Conservation (phyloP, 1,140 invertebrate genomes). For the Orius laevigatus region DNA sequence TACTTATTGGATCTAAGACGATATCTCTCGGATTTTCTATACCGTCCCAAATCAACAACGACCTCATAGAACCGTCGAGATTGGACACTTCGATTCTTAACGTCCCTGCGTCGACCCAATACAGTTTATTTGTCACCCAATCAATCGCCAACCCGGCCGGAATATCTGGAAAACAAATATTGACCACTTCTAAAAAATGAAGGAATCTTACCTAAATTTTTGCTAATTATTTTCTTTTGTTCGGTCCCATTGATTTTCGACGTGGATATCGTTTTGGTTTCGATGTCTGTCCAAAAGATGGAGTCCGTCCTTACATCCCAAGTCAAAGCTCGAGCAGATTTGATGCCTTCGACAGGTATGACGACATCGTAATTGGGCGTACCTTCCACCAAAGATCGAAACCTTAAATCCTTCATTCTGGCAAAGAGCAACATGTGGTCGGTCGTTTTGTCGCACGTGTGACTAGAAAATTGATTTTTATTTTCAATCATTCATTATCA, state of each 20-base stretch:
- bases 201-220: constrained; percentile 42
- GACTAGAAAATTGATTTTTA: constrained; percentile 25
- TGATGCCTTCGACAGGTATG: constrained; percentile 60
- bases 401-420: constrained; percentile 60
- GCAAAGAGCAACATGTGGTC: constrained; percentile 67
- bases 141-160: constrained; percentile 66
- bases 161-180: constrained; percentile 31
- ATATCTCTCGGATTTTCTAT: constrained; percentile 72
- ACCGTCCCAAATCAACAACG: constrained; percentile 59
- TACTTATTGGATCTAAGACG: constrained; percentile 60
- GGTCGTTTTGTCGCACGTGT: constrained; percentile 50
- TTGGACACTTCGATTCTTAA: constrained; percentile 69
- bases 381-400: constrained; percentile 42
- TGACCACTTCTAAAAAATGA: background rate
- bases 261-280: constrained; percentile 61
- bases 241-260: constrained; percentile 59
- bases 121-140: constrained; percentile 72
- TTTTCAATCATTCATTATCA: background rate
- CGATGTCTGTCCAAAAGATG: constrained; percentile 79
- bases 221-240: constrained; percentile 46
- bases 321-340: constrained; percentile 64
- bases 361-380: constrained; percentile 42
- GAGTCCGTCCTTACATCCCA: constrained; percentile 65
- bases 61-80: constrained; percentile 55
- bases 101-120: constrained; percentile 73